Percentiles rank a stretch among this genome's conserved stretches.
These are phyloP conservation scores for Microctonus hyperodae DNA, from an alignment of 2,888 invertebrate species.

Conservation along the genomic window DNA sequence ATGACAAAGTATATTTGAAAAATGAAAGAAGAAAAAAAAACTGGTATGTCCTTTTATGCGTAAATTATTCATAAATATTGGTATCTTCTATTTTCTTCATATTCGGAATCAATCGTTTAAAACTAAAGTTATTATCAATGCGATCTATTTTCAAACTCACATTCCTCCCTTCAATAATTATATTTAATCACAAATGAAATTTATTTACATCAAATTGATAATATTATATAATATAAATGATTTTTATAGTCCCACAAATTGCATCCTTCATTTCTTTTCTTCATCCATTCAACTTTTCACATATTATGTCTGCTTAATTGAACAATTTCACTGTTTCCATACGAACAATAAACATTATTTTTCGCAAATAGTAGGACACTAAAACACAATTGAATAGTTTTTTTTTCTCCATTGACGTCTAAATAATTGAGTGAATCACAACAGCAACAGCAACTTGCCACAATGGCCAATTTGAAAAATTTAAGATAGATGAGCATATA, in stretches of 20 bases:
- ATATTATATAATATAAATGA: not conserved
- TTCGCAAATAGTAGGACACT: not conserved
- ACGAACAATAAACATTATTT: not conserved
- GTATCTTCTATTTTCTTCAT: not conserved
- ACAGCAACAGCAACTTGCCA: slow-evolving; percentile 1
- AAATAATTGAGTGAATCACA: slow-evolving; percentile 3
- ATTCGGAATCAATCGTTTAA: not conserved
- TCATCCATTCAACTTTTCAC: not conserved
- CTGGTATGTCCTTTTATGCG: not conserved
- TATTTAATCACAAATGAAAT: not conserved
- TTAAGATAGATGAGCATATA: not conserved
- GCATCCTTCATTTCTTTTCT: not conserved
- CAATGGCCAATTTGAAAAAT: not conserved
- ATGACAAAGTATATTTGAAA: slow-evolving; percentile 7
- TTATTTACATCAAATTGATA: not conserved
- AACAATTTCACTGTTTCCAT: not conserved
- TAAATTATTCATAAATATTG: not conserved
- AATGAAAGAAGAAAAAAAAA: not conserved
- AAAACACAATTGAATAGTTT: not conserved
- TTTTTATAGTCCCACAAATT: not conserved
- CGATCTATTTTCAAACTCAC: not conserved
- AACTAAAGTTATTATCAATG: not conserved
- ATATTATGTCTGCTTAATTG: not conserved
- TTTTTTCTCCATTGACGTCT: not conserved
- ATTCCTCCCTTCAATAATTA: not conserved